These are phyloP conservation scores for Sarcophaga caerulescens DNA, from an alignment of 2,888 invertebrate species.

Conservation along the genomic window DNA sequence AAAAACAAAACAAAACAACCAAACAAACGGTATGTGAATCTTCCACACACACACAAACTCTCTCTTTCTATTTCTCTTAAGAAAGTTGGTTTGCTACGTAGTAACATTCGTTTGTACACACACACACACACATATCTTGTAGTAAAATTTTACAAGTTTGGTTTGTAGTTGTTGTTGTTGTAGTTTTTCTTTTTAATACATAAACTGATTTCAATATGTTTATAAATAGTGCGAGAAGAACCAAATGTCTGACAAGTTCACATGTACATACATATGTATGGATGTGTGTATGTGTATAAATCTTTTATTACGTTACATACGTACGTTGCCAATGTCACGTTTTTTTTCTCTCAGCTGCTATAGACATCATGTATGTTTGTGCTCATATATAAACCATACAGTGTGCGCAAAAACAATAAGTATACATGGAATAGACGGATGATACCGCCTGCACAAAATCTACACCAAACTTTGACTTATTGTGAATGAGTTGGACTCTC, in stretches of 20 bases:
- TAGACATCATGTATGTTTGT: not conserved
- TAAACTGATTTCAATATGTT: conserved; percentile 1
- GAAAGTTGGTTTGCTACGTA: not conserved
- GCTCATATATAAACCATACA: not conserved
- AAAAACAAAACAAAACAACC: not conserved
- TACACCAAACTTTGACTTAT: no score
- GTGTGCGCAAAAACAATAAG: no score
- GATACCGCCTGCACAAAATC: no score
- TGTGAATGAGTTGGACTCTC: no score
- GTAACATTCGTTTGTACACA: not conserved
- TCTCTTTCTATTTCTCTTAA: not conserved
- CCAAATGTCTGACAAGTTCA: not conserved
- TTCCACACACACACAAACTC: not conserved
- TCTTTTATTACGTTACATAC: not conserved
- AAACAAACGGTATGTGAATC: no score
- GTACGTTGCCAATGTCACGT: conserved; percentile 44
- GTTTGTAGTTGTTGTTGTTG: not conserved
- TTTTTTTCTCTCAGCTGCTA: not conserved
- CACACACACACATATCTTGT: not conserved
- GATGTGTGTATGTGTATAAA: not conserved
- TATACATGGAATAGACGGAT: no score
- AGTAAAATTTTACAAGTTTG: conserved; percentile 16
- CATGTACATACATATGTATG: not conserved
- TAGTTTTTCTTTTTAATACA: no score
- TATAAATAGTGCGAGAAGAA: not conserved